Conservation (phyloP, 2,113 vertebrate species). For the Mobula hypostoma region DNA sequence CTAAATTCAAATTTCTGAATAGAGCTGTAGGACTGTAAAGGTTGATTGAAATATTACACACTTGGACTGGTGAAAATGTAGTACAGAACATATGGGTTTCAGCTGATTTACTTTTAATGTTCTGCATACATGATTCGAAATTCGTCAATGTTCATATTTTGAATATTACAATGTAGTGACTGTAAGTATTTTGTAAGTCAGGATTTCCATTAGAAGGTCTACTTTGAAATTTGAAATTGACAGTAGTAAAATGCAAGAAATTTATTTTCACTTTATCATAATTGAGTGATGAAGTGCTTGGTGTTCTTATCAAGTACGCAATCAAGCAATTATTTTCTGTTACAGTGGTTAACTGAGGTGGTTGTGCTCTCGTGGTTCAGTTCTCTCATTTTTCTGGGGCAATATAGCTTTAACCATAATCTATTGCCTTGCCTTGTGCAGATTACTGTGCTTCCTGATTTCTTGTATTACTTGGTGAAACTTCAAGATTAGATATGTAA, state of each 20-base stretch:
- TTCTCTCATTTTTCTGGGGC: neutral
- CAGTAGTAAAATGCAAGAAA: neutral
- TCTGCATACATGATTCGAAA: neutral
- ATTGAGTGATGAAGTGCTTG: neutral
- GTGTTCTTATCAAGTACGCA: neutral
- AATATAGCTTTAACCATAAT: neutral
- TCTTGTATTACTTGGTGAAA: neutral
- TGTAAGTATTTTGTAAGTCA: neutral
- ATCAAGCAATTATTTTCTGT: neutral
- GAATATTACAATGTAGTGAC: neutral
- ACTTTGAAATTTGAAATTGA: neutral
- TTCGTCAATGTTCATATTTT: neutral
- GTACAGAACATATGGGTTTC: neutral
- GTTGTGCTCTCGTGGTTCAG: neutral
- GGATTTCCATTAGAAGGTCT: neutral
- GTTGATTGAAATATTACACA: neutral
- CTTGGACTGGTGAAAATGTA: neutral
- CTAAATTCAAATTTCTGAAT: neutral
- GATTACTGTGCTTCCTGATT: neutral
- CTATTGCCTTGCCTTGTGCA: neutral
- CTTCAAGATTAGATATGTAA: conserved; percentile 10
- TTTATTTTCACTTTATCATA: neutral
- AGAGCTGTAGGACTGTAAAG: neutral
- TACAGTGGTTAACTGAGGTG: neutral
- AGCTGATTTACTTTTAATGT: neutral